Base-by-base conservation (phyloP, 1,140 invertebrate genomes). In the Pseudomyrmex gracilis region DNA sequence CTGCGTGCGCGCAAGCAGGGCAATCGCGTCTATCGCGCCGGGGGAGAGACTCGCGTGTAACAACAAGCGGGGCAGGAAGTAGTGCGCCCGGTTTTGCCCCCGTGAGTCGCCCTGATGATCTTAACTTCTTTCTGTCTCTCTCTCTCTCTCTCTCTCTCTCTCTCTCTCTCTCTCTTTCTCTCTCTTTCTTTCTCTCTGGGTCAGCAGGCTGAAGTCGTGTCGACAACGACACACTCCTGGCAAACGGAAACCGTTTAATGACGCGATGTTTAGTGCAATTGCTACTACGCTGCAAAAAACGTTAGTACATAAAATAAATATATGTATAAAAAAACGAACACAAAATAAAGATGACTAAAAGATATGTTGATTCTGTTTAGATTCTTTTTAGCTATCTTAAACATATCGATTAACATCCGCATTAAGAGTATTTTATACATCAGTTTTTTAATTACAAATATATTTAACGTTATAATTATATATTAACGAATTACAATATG, bases 51-150 rank as follows among this genome's bases (percentile, higher is more conserved):
- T 82, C 70, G 57, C 58, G 71, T 53, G 49, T 45, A 76, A 78
- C 68, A n/a, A 77, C 82, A 89, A 89, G 45, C 84, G 68, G 82
- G 82, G 57, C 88, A 89, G 82, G 85, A 67, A 78, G 45, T 51
- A 77, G 58, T 70, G 17, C 43, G 64, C 45, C 53, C 20, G n/a
- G 10, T n/a, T 53, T 64, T 73, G 51, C 15, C 24, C 8, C 43
- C 43, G 34, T 34, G 57, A 17, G n/a, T 34, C 12, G 43, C 58
- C 17, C 61, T 15, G 20, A 20, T 45, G 47, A 85, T 84, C 63
- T 53, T 84, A 57, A 77, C 34, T 34, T 34, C 34, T 34, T 5
- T 34, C 34, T 34, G 5, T 24, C 24, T 24, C 24, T 24, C 2
- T 34, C 57, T 24, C 47, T 8, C 45, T 24, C 61, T 17, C 17